Conservation (phyloP, 2,113 vertebrate species). For the Peromyscus maniculatus region DNA sequence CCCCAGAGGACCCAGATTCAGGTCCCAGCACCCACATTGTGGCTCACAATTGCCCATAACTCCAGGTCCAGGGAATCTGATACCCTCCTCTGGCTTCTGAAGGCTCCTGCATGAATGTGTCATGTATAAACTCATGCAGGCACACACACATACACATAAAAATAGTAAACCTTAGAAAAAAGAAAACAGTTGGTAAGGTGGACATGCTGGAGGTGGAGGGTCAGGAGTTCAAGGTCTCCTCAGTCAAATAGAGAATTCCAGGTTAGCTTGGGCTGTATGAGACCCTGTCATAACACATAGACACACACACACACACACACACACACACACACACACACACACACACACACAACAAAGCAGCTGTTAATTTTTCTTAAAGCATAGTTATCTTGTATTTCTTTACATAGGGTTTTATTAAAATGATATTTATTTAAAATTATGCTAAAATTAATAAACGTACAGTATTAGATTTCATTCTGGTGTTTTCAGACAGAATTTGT, state of each 20-base stretch:
- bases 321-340: not conserved
- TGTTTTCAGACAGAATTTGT: not conserved
- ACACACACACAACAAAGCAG: not conserved
- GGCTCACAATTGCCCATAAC: not conserved
- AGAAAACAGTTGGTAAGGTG: not conserved
- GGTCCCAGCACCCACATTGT: not conserved
- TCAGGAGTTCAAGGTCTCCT: not conserved
- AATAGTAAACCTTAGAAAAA: not conserved
- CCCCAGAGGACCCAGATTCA: not conserved
- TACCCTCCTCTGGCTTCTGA: not conserved
- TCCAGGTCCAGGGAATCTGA: not conserved
- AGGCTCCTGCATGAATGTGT: not conserved
- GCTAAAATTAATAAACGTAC: not conserved
- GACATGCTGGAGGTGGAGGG: not conserved
- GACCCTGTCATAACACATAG: not conserved
- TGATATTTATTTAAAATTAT: not conserved
- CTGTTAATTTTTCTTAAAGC: not conserved
- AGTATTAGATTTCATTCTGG: not conserved
- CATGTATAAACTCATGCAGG: not conserved
- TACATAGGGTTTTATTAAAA: slow-evolving; percentile 38
- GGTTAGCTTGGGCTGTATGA: not conserved
- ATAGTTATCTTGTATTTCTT: not conserved
- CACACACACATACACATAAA: not conserved
- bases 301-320: not conserved
- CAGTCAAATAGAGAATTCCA: not conserved